Percentiles rank a stretch among this genome's conserved stretches.
Conservation (phyloP, 2,797 vertebrate species). For the Acomys russatus region DNA sequence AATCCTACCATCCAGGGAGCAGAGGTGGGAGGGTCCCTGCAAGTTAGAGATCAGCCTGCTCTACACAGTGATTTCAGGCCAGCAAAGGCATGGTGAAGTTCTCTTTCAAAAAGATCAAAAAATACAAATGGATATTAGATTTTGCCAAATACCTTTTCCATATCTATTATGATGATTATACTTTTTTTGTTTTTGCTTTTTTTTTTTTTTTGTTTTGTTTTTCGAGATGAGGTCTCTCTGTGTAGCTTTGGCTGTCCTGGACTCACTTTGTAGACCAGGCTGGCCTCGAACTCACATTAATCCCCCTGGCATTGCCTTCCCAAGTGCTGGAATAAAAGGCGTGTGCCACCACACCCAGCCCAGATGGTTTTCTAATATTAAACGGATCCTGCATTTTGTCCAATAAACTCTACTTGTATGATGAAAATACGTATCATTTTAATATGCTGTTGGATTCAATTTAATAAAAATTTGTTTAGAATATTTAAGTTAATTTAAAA, state of each 20-base stretch:
- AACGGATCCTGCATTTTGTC: not conserved
- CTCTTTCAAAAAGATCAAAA: not conserved
- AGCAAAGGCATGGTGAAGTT: not conserved
- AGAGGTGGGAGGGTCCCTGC: not conserved
- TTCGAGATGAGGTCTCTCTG: no score
- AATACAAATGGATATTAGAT: not conserved
- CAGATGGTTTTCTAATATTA: slow-evolving; percentile 24
- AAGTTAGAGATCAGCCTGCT: not conserved
- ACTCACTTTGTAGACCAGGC: no score
- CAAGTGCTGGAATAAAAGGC: no score
- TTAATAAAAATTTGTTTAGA: slow-evolving; percentile 56
- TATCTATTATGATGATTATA: not conserved
- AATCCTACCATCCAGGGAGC: not conserved
- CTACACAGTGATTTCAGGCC: not conserved
- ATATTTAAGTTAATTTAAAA: slow-evolving; percentile 1
- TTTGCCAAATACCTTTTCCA: slow-evolving; percentile 31
- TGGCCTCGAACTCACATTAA: no score
- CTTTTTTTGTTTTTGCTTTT: no score
- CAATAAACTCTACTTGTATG: slow-evolving; percentile 17
- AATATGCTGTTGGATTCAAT: slow-evolving; percentile 19
- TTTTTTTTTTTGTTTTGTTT: no score
- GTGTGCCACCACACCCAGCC: no score
- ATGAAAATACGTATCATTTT: slow-evolving; percentile 10
- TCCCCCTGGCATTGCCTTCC: no score
- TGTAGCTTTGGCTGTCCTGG: no score